phyloP scores from a whole-genome alignment of 2,797 vertebrate genomes.

The Nothura maculosa region DNA sequence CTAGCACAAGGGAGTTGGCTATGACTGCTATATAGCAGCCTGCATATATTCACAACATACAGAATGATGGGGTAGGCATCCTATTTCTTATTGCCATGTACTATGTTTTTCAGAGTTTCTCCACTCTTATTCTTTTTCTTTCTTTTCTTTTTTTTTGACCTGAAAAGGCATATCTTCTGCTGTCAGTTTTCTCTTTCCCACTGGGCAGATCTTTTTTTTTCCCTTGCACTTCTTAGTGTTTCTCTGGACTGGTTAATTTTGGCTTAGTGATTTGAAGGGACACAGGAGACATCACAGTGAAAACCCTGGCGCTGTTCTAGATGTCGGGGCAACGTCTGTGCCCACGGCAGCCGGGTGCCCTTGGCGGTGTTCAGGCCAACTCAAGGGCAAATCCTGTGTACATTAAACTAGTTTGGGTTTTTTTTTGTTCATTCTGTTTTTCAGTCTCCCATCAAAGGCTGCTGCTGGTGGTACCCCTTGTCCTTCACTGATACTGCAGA shows the following conservation, averaged over 20 bases:
- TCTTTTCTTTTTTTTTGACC: not conserved
- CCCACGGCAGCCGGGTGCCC: not conserved
- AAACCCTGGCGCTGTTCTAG: not conserved
- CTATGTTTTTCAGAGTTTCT: slow-evolving; percentile 10
- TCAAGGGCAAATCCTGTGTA: not conserved
- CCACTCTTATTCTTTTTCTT: too few relatives aligned
- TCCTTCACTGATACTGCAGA: not conserved
- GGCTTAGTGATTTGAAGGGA: not conserved
- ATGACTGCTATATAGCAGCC: not conserved
- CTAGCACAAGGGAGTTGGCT: not conserved
- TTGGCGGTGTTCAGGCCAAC: not conserved
- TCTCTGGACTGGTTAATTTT: not conserved
- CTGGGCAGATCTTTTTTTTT: not conserved
- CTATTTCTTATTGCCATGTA: not conserved
- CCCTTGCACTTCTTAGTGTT: not conserved
- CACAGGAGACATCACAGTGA: not conserved
- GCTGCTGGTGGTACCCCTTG: not conserved
- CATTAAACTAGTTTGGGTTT: not conserved
- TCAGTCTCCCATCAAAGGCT: not conserved
- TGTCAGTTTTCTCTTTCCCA: not conserved
- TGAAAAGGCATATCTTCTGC: not conserved
- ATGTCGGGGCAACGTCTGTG: not conserved
- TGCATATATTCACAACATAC: not conserved
- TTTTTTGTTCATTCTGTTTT: not conserved
- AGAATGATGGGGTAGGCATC: not conserved